Evolutionary conservation across 1,140 invertebrate species (phyloP).

Genomic region (Papilio polyxenes): DNA sequence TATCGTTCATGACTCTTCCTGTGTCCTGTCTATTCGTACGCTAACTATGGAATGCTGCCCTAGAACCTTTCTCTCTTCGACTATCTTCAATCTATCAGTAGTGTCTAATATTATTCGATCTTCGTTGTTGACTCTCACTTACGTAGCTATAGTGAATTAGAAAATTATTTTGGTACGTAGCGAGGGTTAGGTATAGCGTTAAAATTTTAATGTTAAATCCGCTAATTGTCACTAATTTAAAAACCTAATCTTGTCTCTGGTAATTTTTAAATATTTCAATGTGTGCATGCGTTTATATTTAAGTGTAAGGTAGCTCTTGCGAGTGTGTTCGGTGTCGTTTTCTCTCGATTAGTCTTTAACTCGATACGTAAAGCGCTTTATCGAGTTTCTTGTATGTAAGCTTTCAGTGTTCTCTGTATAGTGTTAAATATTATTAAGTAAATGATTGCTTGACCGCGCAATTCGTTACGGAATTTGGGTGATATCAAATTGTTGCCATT

Average conservation of each 20-base stretch:
- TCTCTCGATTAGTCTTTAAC: slow-evolving; percentile 61
- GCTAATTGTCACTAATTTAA: slow-evolving; percentile 77
- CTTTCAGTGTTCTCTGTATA: slow-evolving; percentile 76
- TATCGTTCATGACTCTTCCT: slow-evolving; percentile 31
- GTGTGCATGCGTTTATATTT: slow-evolving; percentile 57
- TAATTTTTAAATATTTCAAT: slow-evolving; percentile 36
- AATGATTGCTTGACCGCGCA: slow-evolving; percentile 64
- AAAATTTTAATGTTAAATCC: slow-evolving; percentile 54
- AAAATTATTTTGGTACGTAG: slow-evolving; percentile 77
- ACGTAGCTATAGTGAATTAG: slow-evolving; percentile 67
- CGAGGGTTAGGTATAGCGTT: slow-evolving; percentile 62
- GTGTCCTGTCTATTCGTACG: slow-evolving; percentile 26
- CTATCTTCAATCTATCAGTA: slow-evolving; percentile 63
- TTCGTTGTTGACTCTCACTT: slow-evolving; percentile 75
- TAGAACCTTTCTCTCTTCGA: slow-evolving; percentile 50
- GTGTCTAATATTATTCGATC: slow-evolving; percentile 62
- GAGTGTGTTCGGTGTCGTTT: slow-evolving; percentile 69
- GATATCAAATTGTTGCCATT: slow-evolving; percentile 74
- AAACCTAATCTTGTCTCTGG: slow-evolving; percentile 50
- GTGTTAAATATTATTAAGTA: slow-evolving; percentile 57
- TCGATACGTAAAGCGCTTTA: slow-evolving; percentile 55
- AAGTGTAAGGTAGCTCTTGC: slow-evolving; percentile 62
- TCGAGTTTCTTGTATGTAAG: slow-evolving; percentile 63
- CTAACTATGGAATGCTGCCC: slow-evolving; percentile 45
- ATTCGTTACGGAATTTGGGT: slow-evolving; percentile 75